phyloP scores from a whole-genome alignment of 1,140 invertebrate species.

The Cyphomyrmex costatus region DNA sequence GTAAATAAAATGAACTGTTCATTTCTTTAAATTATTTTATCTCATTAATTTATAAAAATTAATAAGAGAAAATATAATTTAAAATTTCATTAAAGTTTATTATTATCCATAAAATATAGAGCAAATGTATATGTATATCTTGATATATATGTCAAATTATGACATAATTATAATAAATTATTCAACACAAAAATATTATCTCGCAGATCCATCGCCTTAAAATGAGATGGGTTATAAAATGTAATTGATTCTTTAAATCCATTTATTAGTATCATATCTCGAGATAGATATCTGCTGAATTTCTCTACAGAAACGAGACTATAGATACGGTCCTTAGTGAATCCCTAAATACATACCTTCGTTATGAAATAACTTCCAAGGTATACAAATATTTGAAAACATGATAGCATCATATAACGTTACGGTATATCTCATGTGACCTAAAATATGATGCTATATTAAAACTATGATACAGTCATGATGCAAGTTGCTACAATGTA shows the following conservation, averaged over 20 bases:
- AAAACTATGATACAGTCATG: background rate
- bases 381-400: slow-evolving; percentile 7
- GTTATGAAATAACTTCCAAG: background rate
- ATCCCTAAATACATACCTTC: background rate
- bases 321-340: background rate
- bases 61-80: too few relatives aligned
- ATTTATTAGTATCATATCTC: background rate
- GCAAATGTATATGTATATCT: too few relatives aligned
- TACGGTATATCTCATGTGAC: background rate
- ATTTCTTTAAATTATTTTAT: too few relatives aligned
- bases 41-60: too few relatives aligned
- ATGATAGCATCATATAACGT: background rate
- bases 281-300: background rate
- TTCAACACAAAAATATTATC: too few relatives aligned
- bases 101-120: too few relatives aligned
- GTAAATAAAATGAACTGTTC: too few relatives aligned
- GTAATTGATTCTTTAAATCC: background rate
- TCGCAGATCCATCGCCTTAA: too few relatives aligned
- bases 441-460: background rate
- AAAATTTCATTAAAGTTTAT: too few relatives aligned
- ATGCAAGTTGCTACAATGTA: background rate
- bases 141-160: too few relatives aligned
- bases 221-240: background rate
- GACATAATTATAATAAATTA: too few relatives aligned
- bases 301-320: background rate